These are phyloP conservation scores for Solenodon paradoxus DNA, from an alignment of 2,113 vertebrate species.

Conservation along the genomic window DNA sequence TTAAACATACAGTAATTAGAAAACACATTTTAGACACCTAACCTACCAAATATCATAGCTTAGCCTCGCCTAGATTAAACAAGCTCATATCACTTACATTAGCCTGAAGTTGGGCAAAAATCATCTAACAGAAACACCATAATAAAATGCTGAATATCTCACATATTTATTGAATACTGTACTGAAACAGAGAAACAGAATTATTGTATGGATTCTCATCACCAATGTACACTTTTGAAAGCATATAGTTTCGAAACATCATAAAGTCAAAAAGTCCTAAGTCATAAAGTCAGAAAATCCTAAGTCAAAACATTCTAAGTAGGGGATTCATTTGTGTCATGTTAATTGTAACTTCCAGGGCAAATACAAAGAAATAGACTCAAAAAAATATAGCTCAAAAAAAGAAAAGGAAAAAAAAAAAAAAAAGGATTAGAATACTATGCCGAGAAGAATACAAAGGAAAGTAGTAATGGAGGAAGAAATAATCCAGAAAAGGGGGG, in stretches of 20 bases:
- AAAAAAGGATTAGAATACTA: neutral
- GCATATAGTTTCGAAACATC: neutral
- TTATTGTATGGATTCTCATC: neutral
- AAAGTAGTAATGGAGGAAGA: neutral
- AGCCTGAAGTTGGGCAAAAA: neutral
- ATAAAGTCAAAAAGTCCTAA: neutral
- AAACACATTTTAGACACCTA: no score
- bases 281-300: no score
- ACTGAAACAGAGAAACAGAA: neutral
- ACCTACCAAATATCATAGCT: neutral
- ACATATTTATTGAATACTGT: neutral
- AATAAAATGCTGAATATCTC: neutral
- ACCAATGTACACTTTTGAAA: neutral
- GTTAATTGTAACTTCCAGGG: neutral
- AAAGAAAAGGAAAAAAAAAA: neutral
- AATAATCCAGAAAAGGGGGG: no score
- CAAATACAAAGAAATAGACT: neutral
- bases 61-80: neutral
- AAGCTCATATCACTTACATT: neutral
- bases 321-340: neutral
- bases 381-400: neutral
- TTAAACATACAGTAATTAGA: no score
- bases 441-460: neutral
- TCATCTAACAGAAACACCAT: neutral
- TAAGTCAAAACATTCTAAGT: neutral